These are phyloP conservation scores for Dioctria rufipes DNA, from an alignment of 2,888 invertebrate genomes.

Conservation along the genomic window DNA sequence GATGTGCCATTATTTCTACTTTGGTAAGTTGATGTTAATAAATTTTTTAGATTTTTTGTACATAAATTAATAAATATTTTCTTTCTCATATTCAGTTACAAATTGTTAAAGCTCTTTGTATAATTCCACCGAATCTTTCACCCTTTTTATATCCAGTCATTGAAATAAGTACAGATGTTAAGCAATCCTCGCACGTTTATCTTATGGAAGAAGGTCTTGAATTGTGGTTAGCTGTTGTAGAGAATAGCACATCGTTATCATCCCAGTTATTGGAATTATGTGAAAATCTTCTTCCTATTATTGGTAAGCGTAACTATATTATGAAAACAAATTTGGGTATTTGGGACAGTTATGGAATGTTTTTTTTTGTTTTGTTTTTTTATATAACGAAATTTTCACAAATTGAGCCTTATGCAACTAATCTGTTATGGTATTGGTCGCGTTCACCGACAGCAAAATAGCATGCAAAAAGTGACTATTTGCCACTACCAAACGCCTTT, in stretches of 20 bases:
- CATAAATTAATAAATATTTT: background rate
- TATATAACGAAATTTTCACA: too few species aligned
- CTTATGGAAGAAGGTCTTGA: conserved; percentile 93
- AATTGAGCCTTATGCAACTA: too few species aligned
- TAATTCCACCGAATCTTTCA: conserved; percentile 75
- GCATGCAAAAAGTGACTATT: too few species aligned
- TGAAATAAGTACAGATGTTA: conserved; percentile 82
- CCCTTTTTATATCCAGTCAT: conserved; percentile 81
- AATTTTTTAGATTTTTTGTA: background rate
- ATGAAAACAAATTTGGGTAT: background rate
- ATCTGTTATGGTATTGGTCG: too few species aligned
- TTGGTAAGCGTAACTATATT: conserved; percentile 73
- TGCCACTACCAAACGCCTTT: too few species aligned
- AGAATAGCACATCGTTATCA: conserved; percentile 79
- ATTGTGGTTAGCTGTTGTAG: conserved; percentile 88
- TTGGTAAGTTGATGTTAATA: conserved; percentile 72
- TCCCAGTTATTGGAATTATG: conserved; percentile 81
- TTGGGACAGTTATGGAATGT: background rate
- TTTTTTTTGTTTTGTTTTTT: background rate
- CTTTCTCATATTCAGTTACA: conserved; percentile 71
- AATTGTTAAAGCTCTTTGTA: conserved; percentile 82
- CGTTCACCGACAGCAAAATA: too few species aligned
- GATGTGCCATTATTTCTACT: conserved; percentile 91
- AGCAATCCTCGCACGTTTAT: conserved; percentile 88
- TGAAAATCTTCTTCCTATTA: conserved; percentile 80